Conservation (phyloP, 2,113 vertebrate species). For the Hemiprocne comata region DNA sequence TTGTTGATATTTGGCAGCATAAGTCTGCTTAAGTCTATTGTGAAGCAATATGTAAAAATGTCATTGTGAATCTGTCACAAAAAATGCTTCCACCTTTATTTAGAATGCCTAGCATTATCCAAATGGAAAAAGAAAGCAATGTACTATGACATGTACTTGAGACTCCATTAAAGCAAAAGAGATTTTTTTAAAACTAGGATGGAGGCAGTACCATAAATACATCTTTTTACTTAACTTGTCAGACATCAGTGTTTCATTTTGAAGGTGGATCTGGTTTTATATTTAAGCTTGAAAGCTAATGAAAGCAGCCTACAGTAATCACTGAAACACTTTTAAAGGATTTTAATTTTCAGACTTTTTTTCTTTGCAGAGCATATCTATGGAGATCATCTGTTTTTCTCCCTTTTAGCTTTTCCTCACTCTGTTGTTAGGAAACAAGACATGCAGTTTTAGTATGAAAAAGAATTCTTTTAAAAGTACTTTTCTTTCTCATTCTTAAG, state of each 20-base stretch:
- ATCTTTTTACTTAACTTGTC: background rate
- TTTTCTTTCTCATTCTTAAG: background rate
- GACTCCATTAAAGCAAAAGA: background rate
- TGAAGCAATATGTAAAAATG: background rate
- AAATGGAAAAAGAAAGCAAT: background rate
- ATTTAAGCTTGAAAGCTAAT: background rate
- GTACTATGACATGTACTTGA: background rate
- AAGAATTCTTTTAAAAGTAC: background rate
- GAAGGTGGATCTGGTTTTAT: background rate
- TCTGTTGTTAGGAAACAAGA: background rate
- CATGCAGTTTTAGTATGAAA: background rate
- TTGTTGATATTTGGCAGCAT: background rate
- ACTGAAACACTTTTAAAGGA: background rate
- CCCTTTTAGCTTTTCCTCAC: background rate
- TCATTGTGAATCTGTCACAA: background rate
- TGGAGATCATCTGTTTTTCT: background rate
- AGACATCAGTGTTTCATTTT: background rate
- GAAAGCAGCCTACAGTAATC: background rate
- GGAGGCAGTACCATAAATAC: background rate
- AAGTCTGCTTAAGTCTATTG: background rate
- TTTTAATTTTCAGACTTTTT: background rate
- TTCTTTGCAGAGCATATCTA: background rate
- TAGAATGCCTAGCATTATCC: background rate
- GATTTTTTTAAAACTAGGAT: background rate
- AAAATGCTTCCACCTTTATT: conserved; percentile 1